phyloP scores from a whole-genome alignment of 2,888 invertebrate genomes.

The Theodoxus fluviatilis region DNA sequence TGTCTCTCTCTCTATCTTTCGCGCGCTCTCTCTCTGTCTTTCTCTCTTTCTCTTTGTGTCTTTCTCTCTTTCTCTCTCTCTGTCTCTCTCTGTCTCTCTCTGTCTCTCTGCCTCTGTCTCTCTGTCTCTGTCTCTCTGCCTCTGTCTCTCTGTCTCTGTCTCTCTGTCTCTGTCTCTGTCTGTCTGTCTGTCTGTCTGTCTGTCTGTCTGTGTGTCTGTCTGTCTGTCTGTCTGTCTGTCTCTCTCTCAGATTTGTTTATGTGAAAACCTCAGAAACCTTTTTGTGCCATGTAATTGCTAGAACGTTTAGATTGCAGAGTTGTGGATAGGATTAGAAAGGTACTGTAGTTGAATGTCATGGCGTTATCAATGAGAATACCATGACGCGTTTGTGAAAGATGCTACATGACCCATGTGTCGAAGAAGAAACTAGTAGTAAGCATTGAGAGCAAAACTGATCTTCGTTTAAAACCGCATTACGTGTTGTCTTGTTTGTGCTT shows the following conservation, averaged over 20 bases:
- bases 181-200: slow-evolving; percentile 6
- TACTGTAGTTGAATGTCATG: too few species aligned
- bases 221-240: not conserved
- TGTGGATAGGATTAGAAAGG: too few species aligned
- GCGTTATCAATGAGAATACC: too few species aligned
- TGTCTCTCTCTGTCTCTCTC: not conserved
- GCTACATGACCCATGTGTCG: too few species aligned
- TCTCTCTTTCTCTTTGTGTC: not conserved
- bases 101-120: not conserved
- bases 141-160: not conserved
- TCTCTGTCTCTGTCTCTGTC: slow-evolving; percentile 3
- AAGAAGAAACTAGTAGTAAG: too few species aligned
- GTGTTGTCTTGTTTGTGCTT: too few species aligned
- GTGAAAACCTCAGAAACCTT: too few species aligned
- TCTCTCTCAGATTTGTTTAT: not conserved
- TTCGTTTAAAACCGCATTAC: too few species aligned
- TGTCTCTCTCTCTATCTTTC: not conserved
- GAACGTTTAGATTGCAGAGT: too few species aligned
- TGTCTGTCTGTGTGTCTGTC: not conserved
- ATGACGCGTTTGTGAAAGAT: too few species aligned
- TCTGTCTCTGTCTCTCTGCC: not conserved
- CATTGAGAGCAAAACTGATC: too few species aligned
- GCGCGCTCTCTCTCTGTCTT: slow-evolving; percentile 8
- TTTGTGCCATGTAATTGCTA: too few species aligned
- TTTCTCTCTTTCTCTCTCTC: not conserved